These are phyloP conservation scores for Trididemnum nubilum DNA, from an alignment of 23 tunicate genomes.

Conservation along the genomic window DNA sequence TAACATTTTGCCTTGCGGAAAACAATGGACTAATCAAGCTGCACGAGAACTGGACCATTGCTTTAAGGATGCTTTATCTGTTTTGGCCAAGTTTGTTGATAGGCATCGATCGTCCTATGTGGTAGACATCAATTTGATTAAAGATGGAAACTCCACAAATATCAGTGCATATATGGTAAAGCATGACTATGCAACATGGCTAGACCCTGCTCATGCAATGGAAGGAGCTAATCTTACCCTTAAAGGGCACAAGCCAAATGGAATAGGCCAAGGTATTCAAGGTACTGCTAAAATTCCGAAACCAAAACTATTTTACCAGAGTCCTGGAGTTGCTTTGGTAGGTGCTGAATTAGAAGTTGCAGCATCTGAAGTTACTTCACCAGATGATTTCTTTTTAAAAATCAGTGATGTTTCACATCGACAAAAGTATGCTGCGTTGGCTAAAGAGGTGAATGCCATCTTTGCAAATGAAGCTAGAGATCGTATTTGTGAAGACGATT, in stretches of 20 bases:
- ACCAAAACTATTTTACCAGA: slow-evolving; percentile 33
- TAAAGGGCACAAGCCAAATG: neutral
- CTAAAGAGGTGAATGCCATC: neutral
- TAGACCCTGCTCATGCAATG: neutral
- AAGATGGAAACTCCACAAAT: neutral
- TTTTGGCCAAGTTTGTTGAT: slow-evolving; percentile 48
- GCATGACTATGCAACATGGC: slow-evolving; percentile 28
- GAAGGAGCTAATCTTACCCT: neutral
- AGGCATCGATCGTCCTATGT: slow-evolving; percentile 28
- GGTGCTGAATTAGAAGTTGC: slow-evolving; percentile 56
- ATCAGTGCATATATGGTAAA: slow-evolving; percentile 33
- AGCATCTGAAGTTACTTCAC: slow-evolving; percentile 47
- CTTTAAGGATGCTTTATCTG: neutral
- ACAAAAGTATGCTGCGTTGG: slow-evolving; percentile 21
- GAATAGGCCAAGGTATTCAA: neutral
- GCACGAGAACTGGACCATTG: slow-evolving; percentile 18
- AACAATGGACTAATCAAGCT: slow-evolving; percentile 43
- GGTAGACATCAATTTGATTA: neutral
- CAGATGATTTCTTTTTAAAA: slow-evolving; percentile 58
- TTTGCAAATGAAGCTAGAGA: neutral
- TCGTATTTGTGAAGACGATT: neutral
- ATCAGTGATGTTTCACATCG: slow-evolving; percentile 27
- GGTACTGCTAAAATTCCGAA: neutral
- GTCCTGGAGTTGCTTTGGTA: slow-evolving; percentile 60
- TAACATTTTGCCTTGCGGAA: slow-evolving; percentile 31